Conservation (phyloP, 2,113 vertebrate species). For the Heteronetta atricapilla region DNA sequence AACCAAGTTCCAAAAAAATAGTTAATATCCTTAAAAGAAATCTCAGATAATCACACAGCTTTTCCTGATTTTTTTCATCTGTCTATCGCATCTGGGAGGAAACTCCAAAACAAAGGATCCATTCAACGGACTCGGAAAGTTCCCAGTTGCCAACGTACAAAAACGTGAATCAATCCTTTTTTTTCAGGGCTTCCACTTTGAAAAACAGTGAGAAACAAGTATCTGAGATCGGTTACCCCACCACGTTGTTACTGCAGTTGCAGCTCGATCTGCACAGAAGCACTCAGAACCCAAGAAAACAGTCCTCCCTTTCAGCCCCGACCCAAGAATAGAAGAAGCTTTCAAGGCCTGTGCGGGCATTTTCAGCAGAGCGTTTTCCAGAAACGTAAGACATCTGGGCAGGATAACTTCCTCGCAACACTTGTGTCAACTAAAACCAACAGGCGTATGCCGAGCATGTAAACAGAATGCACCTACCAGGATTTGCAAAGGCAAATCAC, state of each 20-base stretch:
- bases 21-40: background rate
- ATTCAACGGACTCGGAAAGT: conserved; percentile 41
- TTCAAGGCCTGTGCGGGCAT: conserved; percentile 19
- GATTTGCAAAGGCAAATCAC: background rate
- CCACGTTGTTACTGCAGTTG: background rate
- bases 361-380: conserved; percentile 34
- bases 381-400: background rate
- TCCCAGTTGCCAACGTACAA: background rate
- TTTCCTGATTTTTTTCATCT: background rate
- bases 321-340: conserved; percentile 29
- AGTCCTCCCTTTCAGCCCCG: conserved; percentile 41
- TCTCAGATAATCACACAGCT: background rate
- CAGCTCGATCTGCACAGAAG: background rate
- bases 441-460: background rate
- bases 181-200: background rate
- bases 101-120: conserved; percentile 22
- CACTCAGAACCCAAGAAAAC: conserved; percentile 5
- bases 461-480: background rate
- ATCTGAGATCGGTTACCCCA: background rate
- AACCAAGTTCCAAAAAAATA: conserved; percentile 7
- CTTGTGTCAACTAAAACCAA: background rate
- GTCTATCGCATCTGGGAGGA: conserved; percentile 38
- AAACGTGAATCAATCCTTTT: conserved; percentile 28
- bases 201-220: conserved; percentile 4
- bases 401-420: background rate